These are phyloP conservation scores for Terrapene triunguis DNA, from an alignment of 2,113 vertebrate genomes.

Conservation along the genomic window DNA sequence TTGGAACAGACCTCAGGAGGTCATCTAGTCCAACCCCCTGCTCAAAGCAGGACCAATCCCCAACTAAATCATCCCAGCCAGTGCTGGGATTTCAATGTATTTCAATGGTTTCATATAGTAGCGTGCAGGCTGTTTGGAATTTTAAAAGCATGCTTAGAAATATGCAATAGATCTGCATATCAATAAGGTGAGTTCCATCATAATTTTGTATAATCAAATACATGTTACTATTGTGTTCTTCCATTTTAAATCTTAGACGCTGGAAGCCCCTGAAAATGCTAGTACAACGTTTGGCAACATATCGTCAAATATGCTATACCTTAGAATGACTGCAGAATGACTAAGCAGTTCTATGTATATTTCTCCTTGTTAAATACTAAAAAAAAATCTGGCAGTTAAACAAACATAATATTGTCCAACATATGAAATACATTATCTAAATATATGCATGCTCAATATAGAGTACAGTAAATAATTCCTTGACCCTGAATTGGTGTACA, in stretches of 20 bases:
- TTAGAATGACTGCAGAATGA: not conserved
- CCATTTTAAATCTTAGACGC: accelerated
- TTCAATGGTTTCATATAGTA: not conserved
- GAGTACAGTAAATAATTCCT: slow-evolving; percentile 72
- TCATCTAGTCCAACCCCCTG: too few relatives aligned
- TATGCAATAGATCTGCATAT: not conserved
- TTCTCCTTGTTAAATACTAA: not conserved
- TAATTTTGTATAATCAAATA: not conserved
- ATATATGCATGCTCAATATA: slow-evolving; percentile 17
- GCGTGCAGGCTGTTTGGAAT: not conserved
- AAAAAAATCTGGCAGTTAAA: slow-evolving; percentile 19
- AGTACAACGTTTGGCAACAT: not conserved
- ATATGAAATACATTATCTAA: slow-evolving; percentile 14
- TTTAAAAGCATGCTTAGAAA: not conserved
- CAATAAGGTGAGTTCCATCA: not conserved
- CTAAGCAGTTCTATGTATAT: not conserved
- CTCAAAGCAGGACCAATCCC: too few relatives aligned
- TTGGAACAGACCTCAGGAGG: too few relatives aligned
- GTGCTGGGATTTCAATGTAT: not conserved
- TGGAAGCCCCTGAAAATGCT: not conserved
- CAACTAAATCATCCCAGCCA: too few relatives aligned
- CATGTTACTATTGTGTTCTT: not conserved
- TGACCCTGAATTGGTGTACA: slow-evolving; percentile 81
- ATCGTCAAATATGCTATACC: not conserved
- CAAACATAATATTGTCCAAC: slow-evolving; percentile 15